Evolutionary conservation across 2,113 vertebrate species (phyloP).

Genomic region (Mustela lutreola): DNA sequence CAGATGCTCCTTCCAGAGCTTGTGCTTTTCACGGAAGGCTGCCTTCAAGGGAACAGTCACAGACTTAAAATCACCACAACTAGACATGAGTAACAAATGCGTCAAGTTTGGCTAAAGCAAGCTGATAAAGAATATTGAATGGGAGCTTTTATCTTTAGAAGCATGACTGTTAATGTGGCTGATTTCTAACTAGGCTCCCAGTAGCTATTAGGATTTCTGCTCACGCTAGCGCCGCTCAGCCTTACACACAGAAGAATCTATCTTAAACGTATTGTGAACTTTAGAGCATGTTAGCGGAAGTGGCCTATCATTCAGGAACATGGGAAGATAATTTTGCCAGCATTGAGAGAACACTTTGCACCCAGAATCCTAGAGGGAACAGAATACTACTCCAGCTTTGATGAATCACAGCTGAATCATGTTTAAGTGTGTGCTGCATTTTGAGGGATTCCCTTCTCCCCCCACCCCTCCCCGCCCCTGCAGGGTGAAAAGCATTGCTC

Average conservation of each 20-base stretch:
- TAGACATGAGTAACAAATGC: background rate
- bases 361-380: background rate
- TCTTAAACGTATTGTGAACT: background rate
- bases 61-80: background rate
- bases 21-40: background rate
- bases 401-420: slow-evolving; percentile 69
- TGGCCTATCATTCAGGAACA: background rate
- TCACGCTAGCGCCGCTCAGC: background rate
- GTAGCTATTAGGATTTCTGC: background rate
- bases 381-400: background rate
- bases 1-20: accelerated
- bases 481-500: background rate
- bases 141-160: background rate
- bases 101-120: background rate
- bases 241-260: background rate
- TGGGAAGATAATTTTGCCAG: background rate
- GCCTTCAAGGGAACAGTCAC: background rate
- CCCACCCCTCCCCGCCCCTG: background rate
- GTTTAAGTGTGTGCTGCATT: background rate
- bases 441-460: slow-evolving; percentile 66
- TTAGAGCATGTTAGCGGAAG: background rate
- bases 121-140: background rate
- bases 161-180: background rate
- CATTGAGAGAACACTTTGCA: background rate
- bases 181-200: background rate